Evolutionary conservation across 2,888 invertebrate genomes (phyloP), one percentile per base, ranked within the genome.

Genomic region (Scaptodrosophila latifasciaeformis): DNA sequence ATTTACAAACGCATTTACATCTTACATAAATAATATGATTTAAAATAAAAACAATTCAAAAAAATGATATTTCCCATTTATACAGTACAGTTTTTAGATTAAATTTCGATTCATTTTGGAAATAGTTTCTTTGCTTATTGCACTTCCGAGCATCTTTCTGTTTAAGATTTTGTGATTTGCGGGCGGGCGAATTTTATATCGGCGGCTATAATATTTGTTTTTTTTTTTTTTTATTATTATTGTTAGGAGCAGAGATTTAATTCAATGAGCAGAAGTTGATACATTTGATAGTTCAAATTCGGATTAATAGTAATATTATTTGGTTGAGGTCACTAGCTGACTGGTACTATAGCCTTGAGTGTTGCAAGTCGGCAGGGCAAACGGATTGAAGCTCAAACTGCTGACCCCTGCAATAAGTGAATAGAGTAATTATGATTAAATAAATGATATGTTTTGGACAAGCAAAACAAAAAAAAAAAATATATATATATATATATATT

Each of bases 361-460:
- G 82, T 92, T 94, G 88, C 96, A 96, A 45, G 95, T 94, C 40
- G 96, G 95, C 81, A 96, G 88, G 62, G 95, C 94, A 88, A 96
- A 96, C 24, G 96, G 96, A 85, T 96, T 96, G 88, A 97, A 97
- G 35, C 96, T 96, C 62, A 97, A 89, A 59, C 95, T 92, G 75
- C 94, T 92, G 92, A 97, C 93, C 82, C 86, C 86, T 86, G 71
- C 0, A 85, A 85, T 19, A 37, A 54, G 24, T n/a, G n/a, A n/a
- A n/a, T n/a, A n/a, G n/a, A n/a, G n/a, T n/a, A n/a, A n/a, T n/a
- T n/a, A n/a, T n/a, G n/a, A n/a, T n/a, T n/a, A n/a, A n/a, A n/a
- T n/a, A n/a, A n/a, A n/a, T n/a, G n/a, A n/a, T n/a, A n/a, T n/a
- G n/a, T n/a, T n/a, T n/a, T n/a, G n/a, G n/a, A n/a, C n/a, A n/a